phyloP scores from a whole-genome alignment of 1,140 invertebrate genomes.

The Conus betulinus region DNA sequence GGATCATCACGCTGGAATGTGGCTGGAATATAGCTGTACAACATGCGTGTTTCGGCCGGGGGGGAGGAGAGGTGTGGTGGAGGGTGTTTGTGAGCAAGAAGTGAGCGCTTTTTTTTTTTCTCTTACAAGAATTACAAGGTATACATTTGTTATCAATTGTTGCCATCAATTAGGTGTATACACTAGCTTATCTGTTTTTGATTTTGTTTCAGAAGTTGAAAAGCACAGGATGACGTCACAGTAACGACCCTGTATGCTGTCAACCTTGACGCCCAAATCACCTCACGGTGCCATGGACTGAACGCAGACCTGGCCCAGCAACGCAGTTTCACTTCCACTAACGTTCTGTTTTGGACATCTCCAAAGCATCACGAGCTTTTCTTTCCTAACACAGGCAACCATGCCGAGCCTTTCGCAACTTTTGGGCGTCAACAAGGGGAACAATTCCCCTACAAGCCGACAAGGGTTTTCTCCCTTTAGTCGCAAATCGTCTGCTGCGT shows the following conservation, averaged over 20 bases:
- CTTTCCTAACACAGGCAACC: conserved; percentile 1
- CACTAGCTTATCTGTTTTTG: not conserved
- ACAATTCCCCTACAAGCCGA: conserved; percentile 12
- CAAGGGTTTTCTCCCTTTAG: conserved; percentile 36
- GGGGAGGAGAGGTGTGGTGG: no score
- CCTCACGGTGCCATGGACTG: conserved; percentile 6
- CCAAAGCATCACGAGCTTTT: not conserved
- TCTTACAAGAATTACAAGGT: no score
- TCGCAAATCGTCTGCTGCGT: conserved; percentile 15
- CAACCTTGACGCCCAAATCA: not conserved
- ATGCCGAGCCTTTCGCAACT: conserved; percentile 33
- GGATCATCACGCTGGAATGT: no score
- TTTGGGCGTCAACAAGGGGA: conserved; percentile 34
- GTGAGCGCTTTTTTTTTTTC: no score
- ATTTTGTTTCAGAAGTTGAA: conserved; percentile 21
- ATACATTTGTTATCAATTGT: no score
- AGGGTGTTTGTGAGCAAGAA: no score
- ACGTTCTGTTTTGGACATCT: conserved; percentile 7
- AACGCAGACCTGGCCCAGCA: not conserved
- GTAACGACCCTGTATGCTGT: not conserved
- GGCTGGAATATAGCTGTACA: no score
- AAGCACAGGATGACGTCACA: conserved; percentile 1
- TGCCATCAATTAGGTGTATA: not conserved
- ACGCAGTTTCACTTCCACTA: not conserved
- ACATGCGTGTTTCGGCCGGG: no score